Base-by-base conservation (phyloP, 2,888 invertebrate species). In the Smittia aterrima region DNA sequence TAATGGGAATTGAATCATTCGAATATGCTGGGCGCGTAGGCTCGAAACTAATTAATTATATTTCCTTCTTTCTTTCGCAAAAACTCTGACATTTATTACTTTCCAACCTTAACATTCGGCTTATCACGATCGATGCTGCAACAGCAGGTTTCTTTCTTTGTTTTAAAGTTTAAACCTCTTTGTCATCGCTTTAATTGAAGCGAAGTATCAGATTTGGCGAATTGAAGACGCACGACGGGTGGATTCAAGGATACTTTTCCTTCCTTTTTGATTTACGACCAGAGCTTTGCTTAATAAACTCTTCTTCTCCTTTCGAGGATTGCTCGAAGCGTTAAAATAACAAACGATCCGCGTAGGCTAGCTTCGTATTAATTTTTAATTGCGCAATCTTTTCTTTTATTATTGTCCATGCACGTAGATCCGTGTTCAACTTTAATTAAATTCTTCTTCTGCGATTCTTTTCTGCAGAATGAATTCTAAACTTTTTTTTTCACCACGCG, bases 281-380 rank as follows among this genome's bases (percentile, higher is more conserved):
- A 47, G n/a, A 11, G 11, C 11, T 3, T 11, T n/a, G 2, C n/a
- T 6, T 47, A 13, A 13, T 47, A 47, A 47, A 6, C 16, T 47
- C 32, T 9, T 6, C 32, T 9, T 32, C 16, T 16, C 47, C 47
- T n/a, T n/a, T n/a, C 47, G 47, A 47, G 11, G 47, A n/a, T 6
- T 58, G 64, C 64, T 25, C 7, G 27, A 64, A 64, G 64, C 64
- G 64, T 64, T 64, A 64, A 64, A 25, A 64, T 64, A 64, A 64
- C 25, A 25, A 64, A 64, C 64, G 24, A 25, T 64, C 7, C 58
- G 22, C 16, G 64, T 64, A 64, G 64, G 64, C n/a, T 64, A 3
- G 13, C 3, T 6, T 58, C 13, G 58, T 22, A 22, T 58, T 58
- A 58, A 58, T 22, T 58, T 64, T 64, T 64, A 25, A 64, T 64